Percentiles rank a stretch among this genome's conserved stretches.
These are phyloP conservation scores for Desoria tigrina DNA, from an alignment of 2,888 invertebrate species.

Conservation along the genomic window DNA sequence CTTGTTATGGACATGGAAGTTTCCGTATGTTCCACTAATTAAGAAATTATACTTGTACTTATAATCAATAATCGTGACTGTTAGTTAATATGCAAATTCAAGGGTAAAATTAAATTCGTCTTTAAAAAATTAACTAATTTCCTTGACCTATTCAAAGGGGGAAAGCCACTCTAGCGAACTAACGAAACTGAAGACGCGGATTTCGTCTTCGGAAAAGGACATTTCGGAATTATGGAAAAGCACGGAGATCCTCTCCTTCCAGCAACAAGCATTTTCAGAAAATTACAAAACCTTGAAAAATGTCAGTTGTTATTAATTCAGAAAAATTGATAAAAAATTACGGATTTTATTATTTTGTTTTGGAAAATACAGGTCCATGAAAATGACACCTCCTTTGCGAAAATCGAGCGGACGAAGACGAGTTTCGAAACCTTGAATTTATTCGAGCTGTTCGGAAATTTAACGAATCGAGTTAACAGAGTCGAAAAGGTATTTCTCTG, in stretches of 20 bases:
- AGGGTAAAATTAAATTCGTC: too few species aligned
- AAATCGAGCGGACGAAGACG: constrained; percentile 33
- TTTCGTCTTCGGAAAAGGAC: constrained; percentile 32
- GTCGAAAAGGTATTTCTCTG: constrained; percentile 35
- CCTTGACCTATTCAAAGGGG: not conserved
- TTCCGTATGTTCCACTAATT: constrained; percentile 27
- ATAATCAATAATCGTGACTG: too few species aligned
- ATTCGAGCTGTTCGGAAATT: constrained; percentile 26
- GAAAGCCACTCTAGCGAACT: constrained; percentile 24
- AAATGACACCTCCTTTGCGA: constrained; percentile 36
- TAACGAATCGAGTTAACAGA: constrained; percentile 26
- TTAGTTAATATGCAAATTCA: too few species aligned
- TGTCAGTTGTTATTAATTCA: not conserved
- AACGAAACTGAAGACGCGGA: constrained; percentile 22
- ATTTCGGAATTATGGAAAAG: constrained; percentile 45
- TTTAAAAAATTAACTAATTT: not conserved
- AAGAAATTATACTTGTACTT: too few species aligned
- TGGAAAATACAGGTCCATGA: constrained; percentile 30
- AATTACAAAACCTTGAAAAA: constrained; percentile 20
- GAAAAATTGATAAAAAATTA: not conserved
- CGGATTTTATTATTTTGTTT: not conserved
- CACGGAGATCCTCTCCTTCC: constrained; percentile 43
- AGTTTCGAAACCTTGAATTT: constrained; percentile 34
- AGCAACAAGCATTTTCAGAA: constrained; percentile 37
- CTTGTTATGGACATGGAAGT: constrained; percentile 33